Conservation (phyloP, 92 coral and sea anemone genomes). For the Actinostola sp. region DNA sequence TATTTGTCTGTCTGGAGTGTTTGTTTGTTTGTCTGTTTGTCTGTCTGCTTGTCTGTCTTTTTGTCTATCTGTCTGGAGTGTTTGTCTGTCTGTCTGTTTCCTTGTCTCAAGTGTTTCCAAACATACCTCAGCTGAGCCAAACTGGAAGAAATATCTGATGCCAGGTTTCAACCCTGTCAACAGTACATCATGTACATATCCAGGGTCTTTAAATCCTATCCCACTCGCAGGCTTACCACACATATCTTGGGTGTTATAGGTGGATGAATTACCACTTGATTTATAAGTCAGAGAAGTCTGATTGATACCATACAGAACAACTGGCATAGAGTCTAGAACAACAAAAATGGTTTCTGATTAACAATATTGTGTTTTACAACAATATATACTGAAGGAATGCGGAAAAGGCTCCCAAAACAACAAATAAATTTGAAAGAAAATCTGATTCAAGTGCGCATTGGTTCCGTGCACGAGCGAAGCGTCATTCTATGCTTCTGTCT, state of each 20-base stretch:
- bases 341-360: no score
- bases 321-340: slow-evolving; percentile 63
- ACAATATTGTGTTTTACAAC: no score
- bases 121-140: slow-evolving; percentile 79
- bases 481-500: no score
- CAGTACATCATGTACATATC: slow-evolving; percentile 86
- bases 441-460: no score
- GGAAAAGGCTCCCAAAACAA: no score
- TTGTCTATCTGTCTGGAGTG: neutral
- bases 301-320: slow-evolving; percentile 71
- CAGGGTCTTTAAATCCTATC: slow-evolving; percentile 72
- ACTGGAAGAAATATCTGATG: slow-evolving; percentile 76
- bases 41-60: no score
- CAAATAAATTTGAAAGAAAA: no score
- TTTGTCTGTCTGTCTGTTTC: neutral
- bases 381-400: no score
- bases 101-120: neutral
- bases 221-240: slow-evolving; percentile 72
- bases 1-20: no score
- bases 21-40: no score
- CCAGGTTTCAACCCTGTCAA: slow-evolving; percentile 74
- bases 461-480: no score
- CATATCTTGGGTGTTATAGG: slow-evolving; percentile 79
- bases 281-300: slow-evolving; percentile 11
- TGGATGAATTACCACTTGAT: slow-evolving; percentile 39